phyloP scores from a whole-genome alignment of 23 tunicate genomes.

The Aplidium turbinatum region DNA sequence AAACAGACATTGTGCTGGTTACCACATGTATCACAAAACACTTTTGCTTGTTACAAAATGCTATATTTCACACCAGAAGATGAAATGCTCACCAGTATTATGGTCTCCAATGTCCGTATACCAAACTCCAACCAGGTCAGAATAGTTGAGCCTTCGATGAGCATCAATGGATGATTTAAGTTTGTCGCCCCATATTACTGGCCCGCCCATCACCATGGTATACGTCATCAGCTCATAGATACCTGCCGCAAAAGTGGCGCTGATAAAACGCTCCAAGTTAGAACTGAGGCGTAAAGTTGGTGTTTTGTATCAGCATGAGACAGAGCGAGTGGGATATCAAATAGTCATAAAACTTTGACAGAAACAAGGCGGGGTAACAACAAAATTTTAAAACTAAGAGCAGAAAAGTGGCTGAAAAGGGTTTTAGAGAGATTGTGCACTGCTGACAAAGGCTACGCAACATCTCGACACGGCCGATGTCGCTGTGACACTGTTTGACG shows the following conservation, averaged over 20 bases:
- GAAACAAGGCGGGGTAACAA: no score
- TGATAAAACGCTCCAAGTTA: no score
- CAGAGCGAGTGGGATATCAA: no score
- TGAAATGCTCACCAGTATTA: constrained; percentile 55
- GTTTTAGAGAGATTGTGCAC: no score
- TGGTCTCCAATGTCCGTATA: constrained; percentile 75
- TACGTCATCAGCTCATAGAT: constrained; percentile 52
- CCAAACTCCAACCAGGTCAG: constrained; percentile 73
- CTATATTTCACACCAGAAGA: not conserved
- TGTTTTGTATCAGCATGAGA: not conserved
- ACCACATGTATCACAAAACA: no score
- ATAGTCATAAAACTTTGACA: no score
- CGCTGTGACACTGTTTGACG: no score
- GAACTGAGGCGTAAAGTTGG: not conserved
- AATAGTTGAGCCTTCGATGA: constrained; percentile 40
- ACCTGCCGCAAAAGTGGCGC: constrained; percentile 15
- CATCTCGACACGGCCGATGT: no score
- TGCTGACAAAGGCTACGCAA: no score
- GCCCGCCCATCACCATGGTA: constrained; percentile 64
- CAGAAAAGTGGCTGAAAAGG: no score
- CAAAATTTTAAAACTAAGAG: not conserved
- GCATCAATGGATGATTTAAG: constrained; percentile 41
- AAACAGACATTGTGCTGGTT: no score
- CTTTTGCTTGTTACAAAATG: no score
- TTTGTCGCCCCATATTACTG: constrained; percentile 56